Percentiles rank a stretch among this genome's conserved stretches.
These are phyloP conservation scores for Lota lota DNA, from an alignment of 2,113 vertebrate genomes.

Conservation along the genomic window DNA sequence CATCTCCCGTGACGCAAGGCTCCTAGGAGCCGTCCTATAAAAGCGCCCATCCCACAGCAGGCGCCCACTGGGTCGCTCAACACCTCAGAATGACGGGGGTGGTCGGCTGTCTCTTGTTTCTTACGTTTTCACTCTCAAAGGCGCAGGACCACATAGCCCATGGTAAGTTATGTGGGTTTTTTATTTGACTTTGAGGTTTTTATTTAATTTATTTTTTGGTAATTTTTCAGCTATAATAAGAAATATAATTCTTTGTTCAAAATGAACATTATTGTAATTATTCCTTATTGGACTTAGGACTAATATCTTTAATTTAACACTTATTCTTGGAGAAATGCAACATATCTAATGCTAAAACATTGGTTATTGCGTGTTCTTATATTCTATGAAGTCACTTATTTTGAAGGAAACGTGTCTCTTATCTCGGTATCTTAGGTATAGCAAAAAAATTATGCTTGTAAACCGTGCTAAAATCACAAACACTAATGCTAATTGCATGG, in stretches of 20 bases:
- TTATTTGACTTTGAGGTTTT: not conserved
- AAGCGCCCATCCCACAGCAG: constrained; percentile 40
- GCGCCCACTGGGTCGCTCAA: not conserved
- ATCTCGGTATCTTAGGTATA: too few relatives aligned
- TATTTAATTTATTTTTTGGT: not conserved
- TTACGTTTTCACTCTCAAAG: constrained; percentile 47
- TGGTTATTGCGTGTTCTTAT: not conserved
- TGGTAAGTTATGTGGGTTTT: constrained; percentile 50
- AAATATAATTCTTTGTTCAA: not conserved
- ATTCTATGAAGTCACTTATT: not conserved
- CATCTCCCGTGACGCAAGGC: constrained; percentile 39
- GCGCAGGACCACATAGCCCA: constrained; percentile 68
- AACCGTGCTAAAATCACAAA: too few relatives aligned
- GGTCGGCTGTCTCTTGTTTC: constrained; percentile 55
- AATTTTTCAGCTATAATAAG: not conserved
- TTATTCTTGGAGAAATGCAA: not conserved
- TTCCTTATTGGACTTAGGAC: not conserved
- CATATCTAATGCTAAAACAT: not conserved
- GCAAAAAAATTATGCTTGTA: too few relatives aligned
- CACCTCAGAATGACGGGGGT: constrained; percentile 55
- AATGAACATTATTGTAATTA: not conserved
- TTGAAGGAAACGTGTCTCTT: too few relatives aligned
- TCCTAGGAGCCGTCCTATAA: constrained; percentile 15
- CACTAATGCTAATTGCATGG: too few relatives aligned
- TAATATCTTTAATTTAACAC: not conserved